A percentile compares a stretch with the other conserved stretches of the same genome.
Conservation (phyloP, 1,140 invertebrate species). For the Drosophila takahashii region DNA sequence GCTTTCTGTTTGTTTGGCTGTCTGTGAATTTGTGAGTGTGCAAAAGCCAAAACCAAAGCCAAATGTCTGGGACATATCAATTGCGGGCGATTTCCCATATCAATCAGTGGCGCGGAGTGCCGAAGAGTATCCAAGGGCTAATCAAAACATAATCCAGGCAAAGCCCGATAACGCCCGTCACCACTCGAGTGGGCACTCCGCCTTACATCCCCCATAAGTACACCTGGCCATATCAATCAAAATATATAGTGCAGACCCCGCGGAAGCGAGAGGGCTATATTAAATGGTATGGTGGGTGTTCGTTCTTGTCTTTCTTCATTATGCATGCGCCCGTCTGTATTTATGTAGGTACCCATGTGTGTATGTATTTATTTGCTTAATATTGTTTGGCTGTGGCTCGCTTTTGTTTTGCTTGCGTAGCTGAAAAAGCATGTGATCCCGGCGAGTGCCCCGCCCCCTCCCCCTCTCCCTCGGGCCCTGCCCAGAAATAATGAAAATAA, state of each 20-base stretch:
- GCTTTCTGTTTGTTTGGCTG: not conserved
- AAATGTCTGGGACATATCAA: constrained; percentile 37
- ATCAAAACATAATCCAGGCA: constrained; percentile 64
- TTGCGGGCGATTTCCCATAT: constrained; percentile 24
- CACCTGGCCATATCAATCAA: constrained; percentile 68
- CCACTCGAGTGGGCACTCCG: constrained; percentile 51
- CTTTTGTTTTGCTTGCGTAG: constrained; percentile 83
- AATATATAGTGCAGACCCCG: constrained; percentile 38
- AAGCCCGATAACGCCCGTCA: constrained; percentile 53
- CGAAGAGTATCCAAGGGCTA: constrained; percentile 59
- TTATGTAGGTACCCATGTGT: constrained; percentile 2
- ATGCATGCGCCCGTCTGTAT: constrained; percentile 27
- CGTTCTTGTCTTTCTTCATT: constrained; percentile 25
- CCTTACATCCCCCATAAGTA: constrained; percentile 29
- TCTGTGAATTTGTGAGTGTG: constrained; percentile 5
- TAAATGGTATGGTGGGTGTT: not conserved
- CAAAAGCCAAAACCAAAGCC: not conserved
- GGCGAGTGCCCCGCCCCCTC: constrained; percentile 47
- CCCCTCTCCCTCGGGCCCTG: not conserved
- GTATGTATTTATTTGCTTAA: constrained; percentile 66
- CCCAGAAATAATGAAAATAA: constrained; percentile 54
- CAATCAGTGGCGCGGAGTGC: constrained; percentile 27
- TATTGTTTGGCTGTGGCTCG: constrained; percentile 69
- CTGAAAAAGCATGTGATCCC: constrained; percentile 81
- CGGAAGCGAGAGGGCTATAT: constrained; percentile 1